These are phyloP conservation scores for Enoplosus armatus DNA, from an alignment of 2,797 vertebrate genomes.

Conservation along the genomic window DNA sequence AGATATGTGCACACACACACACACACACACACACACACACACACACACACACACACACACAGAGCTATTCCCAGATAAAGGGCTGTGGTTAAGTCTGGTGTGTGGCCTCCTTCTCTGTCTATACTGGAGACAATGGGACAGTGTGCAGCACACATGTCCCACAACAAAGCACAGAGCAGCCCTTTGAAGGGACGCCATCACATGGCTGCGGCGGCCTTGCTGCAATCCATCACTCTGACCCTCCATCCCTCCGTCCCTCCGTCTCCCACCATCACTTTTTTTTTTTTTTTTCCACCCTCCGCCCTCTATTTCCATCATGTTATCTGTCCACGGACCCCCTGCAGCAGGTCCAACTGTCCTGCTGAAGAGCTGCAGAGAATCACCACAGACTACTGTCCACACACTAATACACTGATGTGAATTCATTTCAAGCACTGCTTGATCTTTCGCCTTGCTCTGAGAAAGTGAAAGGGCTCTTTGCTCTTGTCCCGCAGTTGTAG, in stretches of 20 bases:
- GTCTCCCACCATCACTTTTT: constrained; percentile 34
- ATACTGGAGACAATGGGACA: constrained; percentile 78
- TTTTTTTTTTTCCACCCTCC: constrained; percentile 61
- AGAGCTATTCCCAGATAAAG: constrained; percentile 69
- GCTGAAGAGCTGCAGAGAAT: neutral
- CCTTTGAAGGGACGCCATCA: constrained; percentile 78
- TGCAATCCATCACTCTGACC: constrained; percentile 65
- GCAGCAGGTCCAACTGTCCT: neutral
- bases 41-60: constrained; percentile 41
- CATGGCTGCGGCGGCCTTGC: constrained; percentile 59
- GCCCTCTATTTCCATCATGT: neutral
- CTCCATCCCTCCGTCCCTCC: constrained; percentile 47
- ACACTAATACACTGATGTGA: neutral
- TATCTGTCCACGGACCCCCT: neutral
- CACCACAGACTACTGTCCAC: neutral
- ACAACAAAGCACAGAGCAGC: constrained; percentile 82
- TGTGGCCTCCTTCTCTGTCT: constrained; percentile 77
- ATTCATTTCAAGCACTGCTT: neutral
- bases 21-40: constrained; percentile 40
- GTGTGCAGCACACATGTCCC: constrained; percentile 80
- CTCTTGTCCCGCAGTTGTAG: neutral
- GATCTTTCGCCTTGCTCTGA: neutral
- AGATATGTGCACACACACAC: constrained; percentile 35
- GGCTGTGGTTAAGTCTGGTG: constrained; percentile 65
- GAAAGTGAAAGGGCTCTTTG: neutral